These are phyloP conservation scores for Paralinhomoeus sp. DNA, from an alignment of 2,888 invertebrate species.

Conservation along the genomic window DNA sequence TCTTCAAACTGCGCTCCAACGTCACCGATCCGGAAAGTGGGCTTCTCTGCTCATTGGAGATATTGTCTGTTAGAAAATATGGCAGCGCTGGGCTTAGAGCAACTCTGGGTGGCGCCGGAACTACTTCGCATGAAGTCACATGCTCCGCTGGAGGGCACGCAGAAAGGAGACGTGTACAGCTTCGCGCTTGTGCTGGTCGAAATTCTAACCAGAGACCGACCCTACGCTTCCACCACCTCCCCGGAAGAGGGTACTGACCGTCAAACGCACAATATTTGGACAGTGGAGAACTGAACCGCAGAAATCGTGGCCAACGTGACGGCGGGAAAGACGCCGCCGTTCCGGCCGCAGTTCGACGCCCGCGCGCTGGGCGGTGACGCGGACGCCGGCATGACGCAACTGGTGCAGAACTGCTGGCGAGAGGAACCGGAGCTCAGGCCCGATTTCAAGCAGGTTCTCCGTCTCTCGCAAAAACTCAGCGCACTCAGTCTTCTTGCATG, in stretches of 20 bases:
- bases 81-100: background rate
- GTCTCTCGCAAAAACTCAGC: too few relatives aligned
- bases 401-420: constrained; percentile 1
- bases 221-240: too few relatives aligned
- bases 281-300: too few relatives aligned
- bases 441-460: background rate
- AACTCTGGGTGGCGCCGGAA: constrained; percentile 2
- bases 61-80: background rate
- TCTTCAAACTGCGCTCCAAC: background rate
- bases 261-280: too few relatives aligned
- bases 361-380: too few relatives aligned
- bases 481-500: too few relatives aligned
- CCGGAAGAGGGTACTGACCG: too few relatives aligned
- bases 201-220: background rate
- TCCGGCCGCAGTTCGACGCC: too few relatives aligned
- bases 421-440: constrained; percentile 1
- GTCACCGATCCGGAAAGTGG: constrained; percentile 1
- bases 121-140: background rate
- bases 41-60: background rate
- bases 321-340: too few relatives aligned
- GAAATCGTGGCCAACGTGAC: too few relatives aligned
- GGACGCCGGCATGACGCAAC: background rate
- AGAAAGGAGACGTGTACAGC: constrained; percentile 3
- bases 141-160: constrained; percentile 1
- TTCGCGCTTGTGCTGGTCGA: constrained; percentile 1